Conservation (phyloP, 2,113 vertebrate species). For the Dromas ardeola region DNA sequence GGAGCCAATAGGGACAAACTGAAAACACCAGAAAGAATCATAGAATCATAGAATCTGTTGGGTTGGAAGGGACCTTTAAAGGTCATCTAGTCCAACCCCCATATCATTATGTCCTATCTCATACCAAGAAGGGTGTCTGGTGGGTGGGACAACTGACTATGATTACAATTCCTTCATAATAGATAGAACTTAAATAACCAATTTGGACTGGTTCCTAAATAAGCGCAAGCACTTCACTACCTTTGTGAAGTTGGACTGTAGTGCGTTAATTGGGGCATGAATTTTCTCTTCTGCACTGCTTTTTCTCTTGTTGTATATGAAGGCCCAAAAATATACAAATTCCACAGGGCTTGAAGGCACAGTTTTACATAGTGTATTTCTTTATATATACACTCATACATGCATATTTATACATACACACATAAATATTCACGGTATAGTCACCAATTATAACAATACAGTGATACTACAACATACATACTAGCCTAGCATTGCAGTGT, state of each 20-base stretch:
- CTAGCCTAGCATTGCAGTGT: neutral
- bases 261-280: neutral
- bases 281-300: neutral
- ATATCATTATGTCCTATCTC: too few relatives aligned
- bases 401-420: neutral
- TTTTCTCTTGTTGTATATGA: neutral
- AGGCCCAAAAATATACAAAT: neutral
- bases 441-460: neutral
- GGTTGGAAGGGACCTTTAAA: too few relatives aligned
- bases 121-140: neutral
- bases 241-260: neutral
- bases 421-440: neutral
- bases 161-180: neutral
- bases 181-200: neutral
- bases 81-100: too few relatives aligned
- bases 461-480: neutral
- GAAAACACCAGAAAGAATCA: neutral
- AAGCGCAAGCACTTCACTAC: rapidly evolving
- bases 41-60: too few relatives aligned
- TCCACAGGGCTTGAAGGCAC: neutral
- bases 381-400: neutral
- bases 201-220: neutral
- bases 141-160: rapidly evolving
- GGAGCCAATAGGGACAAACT: neutral
- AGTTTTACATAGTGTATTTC: neutral